These are phyloP conservation scores for Lochmaea capreae DNA, from an alignment of 2,888 invertebrate genomes.

Conservation along the genomic window DNA sequence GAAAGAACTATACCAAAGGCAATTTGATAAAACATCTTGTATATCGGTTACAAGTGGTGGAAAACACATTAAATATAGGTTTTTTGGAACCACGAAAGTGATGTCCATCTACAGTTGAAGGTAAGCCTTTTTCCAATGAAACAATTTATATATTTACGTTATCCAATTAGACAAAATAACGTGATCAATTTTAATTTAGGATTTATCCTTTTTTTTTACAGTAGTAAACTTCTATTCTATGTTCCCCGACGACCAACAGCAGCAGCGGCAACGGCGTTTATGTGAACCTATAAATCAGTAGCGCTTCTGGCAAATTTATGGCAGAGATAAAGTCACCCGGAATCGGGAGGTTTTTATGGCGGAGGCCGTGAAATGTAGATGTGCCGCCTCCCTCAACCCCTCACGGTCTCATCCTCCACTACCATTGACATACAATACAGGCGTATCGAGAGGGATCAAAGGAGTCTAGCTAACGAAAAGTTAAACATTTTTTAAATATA, in stretches of 20 bases:
- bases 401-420: conserved; percentile 43
- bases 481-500: background rate
- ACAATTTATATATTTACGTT: background rate
- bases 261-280: conserved; percentile 57
- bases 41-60: no score
- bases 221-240: conserved; percentile 14
- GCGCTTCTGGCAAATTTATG: conserved; percentile 68
- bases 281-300: conserved; percentile 67
- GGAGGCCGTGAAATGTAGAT: conserved; percentile 65
- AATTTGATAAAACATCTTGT: no score
- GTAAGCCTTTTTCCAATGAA: no score
- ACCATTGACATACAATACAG: conserved; percentile 10
- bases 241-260: conserved; percentile 27
- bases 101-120: no score
- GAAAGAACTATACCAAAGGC: no score
- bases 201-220: conserved; percentile 23
- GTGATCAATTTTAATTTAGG: conserved; percentile 18
- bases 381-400: conserved; percentile 41
- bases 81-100: no score
- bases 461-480: background rate
- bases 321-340: conserved; percentile 67
- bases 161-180: conserved; percentile 7
- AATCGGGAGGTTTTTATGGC: conserved; percentile 67
- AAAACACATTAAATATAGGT: no score
- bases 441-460: conserved; percentile 11